A percentile compares a stretch with the other conserved stretches of the same genome.
These are phyloP conservation scores for Oxystoma pomonae DNA, from an alignment of 2,888 invertebrate genomes.

Conservation along the genomic window DNA sequence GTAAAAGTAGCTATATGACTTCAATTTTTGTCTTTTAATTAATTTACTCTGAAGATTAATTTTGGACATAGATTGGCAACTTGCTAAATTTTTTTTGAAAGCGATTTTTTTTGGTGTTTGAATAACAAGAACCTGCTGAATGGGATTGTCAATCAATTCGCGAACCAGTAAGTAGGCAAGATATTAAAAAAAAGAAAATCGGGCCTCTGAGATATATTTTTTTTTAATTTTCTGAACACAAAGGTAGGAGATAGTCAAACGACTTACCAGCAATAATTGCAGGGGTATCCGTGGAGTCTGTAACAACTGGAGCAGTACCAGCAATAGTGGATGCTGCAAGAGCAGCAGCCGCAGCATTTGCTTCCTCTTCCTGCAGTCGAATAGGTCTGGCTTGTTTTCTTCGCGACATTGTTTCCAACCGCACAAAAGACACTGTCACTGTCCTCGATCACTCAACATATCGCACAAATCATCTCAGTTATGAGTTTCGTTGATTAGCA, in stretches of 20 bases:
- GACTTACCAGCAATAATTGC: constrained; percentile 36
- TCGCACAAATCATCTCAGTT: constrained; percentile 36
- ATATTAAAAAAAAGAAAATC: no score
- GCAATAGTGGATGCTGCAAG: constrained; percentile 27
- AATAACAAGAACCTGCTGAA: no score
- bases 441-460: constrained; percentile 31
- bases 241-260: constrained; percentile 23
- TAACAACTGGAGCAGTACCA: constrained; percentile 23
- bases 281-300: neutral
- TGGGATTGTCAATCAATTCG: no score
- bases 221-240: no score
- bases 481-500: constrained; percentile 37
- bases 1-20: no score
- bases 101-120: no score
- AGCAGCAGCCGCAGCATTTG: constrained; percentile 37
- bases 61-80: no score
- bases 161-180: no score
- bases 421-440: constrained; percentile 35
- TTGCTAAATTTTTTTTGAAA: no score
- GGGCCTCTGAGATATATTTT: no score
- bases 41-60: no score
- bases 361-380: constrained; percentile 51
- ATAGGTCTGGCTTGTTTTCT: constrained; percentile 55
- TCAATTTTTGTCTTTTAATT: no score
- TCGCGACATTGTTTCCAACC: constrained; percentile 48